Evolutionary conservation across 2,797 vertebrate genomes (phyloP).

Genomic region (Hapalemur alaotrensis): DNA sequence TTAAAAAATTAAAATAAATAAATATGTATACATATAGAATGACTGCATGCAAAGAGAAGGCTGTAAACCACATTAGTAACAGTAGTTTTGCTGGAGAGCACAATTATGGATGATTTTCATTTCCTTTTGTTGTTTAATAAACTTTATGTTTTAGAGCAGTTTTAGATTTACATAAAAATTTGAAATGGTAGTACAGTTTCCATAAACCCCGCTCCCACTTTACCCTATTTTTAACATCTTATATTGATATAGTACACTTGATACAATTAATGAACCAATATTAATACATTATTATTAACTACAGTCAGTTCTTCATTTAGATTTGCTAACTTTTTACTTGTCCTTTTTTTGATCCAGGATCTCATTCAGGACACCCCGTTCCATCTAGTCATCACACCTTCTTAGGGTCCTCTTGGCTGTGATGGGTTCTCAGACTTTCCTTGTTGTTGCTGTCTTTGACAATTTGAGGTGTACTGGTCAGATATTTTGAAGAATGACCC

Average conservation of each 20-base stretch:
- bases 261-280: neutral
- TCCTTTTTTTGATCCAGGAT: neutral
- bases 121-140: slow-evolving; percentile 5
- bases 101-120: neutral
- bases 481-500: neutral
- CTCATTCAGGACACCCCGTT: neutral
- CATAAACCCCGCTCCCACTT: neutral
- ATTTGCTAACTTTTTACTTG: neutral
- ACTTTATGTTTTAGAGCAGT: neutral
- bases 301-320: neutral
- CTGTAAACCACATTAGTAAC: neutral
- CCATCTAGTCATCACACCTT: neutral
- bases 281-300: neutral
- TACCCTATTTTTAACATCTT: neutral
- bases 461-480: neutral
- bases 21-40: neutral
- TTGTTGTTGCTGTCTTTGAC: neutral
- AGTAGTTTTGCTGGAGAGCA: neutral
- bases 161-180: slow-evolving; percentile 18
- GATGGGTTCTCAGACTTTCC: neutral
- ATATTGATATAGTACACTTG: neutral
- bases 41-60: neutral
- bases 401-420: neutral
- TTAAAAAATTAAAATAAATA: neutral
- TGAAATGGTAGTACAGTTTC: neutral